Conservation (phyloP, 2,113 vertebrate genomes). For the Corythaeola cristata region DNA sequence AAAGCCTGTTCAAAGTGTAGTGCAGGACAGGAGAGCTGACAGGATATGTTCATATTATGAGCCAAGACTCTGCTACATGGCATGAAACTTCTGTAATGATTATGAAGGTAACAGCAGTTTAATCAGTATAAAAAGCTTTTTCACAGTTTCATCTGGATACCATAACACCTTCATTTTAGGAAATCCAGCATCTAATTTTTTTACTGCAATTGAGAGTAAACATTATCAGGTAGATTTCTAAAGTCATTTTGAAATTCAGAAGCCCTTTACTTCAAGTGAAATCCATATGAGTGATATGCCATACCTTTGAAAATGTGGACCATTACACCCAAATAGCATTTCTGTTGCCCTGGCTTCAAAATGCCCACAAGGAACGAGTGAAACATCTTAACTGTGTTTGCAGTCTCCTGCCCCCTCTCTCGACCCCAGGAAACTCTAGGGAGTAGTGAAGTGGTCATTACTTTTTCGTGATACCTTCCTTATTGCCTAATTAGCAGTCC, state of each 20-base stretch:
- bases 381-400: not conserved
- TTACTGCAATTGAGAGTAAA: not conserved
- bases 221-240: not conserved
- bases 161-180: accelerated
- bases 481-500: constrained; percentile 49
- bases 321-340: not conserved
- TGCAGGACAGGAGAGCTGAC: not conserved
- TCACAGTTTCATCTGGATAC: not conserved
- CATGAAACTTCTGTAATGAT: not conserved
- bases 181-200: not conserved
- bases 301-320: not conserved
- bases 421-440: not conserved
- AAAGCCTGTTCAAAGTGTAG: not conserved
- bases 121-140: not conserved
- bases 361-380: not conserved
- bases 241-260: not conserved
- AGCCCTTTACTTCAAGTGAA: not conserved
- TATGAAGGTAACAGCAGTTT: not conserved
- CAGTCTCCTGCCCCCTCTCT: not conserved
- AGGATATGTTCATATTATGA: not conserved
- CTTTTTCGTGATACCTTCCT: constrained; percentile 50
- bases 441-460: constrained; percentile 40
- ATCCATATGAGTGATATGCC: accelerated
- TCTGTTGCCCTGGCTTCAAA: not conserved
- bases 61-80: not conserved